phyloP scores from a whole-genome alignment of 1,140 invertebrate species.

The Calycopis cecrops region DNA sequence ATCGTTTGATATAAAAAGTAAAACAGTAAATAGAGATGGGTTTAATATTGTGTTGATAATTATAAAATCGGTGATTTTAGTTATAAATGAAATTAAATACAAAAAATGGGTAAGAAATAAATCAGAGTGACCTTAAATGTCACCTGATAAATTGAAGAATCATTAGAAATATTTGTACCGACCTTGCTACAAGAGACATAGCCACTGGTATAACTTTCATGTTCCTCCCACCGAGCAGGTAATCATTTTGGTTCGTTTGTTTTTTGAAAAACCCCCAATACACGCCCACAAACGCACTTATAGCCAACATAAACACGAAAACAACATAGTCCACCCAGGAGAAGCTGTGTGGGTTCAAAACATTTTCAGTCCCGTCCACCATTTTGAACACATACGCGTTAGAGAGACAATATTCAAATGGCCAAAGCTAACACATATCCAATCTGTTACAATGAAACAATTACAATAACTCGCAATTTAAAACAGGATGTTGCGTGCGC shows the following conservation, averaged over 20 bases:
- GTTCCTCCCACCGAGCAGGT: conserved; percentile 86
- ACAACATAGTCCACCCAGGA: conserved; percentile 81
- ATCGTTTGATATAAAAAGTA: no score
- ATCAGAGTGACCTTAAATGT: no score
- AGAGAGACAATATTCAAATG: conserved; percentile 46
- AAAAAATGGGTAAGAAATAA: no score
- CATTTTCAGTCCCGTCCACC: conserved; percentile 40
- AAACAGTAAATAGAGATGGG: no score
- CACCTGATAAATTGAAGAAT: no score
- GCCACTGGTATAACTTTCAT: conserved; percentile 86
- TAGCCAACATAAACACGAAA: conserved; percentile 82
- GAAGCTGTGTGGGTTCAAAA: conserved; percentile 76
- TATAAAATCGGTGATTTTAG: no score
- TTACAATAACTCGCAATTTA: conserved; percentile 73
- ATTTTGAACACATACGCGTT: conserved; percentile 32
- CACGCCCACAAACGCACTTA: conserved; percentile 81
- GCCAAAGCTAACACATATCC: conserved; percentile 42
- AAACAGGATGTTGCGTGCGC: conserved; percentile 72
- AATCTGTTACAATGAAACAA: conserved; percentile 72
- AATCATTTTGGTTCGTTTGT: conserved; percentile 78
- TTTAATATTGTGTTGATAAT: no score
- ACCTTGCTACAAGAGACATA: conserved; percentile 86
- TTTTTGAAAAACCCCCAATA: conserved; percentile 84
- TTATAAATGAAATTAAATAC: no score
- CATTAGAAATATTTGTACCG: conserved; percentile 21